Evolutionary conservation across 2,797 vertebrate species (phyloP), one percentile per base, ranked within the genome.

Genomic region (Thripadectes ignobilis): DNA sequence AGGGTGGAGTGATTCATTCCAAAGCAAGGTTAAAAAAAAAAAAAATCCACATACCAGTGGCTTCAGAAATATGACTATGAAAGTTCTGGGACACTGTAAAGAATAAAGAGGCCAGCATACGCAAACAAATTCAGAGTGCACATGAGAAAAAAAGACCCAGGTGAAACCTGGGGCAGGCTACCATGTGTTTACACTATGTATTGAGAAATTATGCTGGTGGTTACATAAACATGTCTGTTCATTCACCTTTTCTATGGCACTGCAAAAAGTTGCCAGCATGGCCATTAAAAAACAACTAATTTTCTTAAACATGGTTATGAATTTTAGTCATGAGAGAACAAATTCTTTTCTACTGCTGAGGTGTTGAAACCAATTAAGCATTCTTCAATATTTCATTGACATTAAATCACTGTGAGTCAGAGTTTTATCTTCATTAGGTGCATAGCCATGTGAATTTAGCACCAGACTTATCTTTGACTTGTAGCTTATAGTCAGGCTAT

Each of bases 321-420:
- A 93, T 46, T 95, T 89, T 79, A 91, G 58, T 86, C 51, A 49
- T 93, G 93, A 86, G 48, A 89, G 80, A 93, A 87, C 55, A 81
- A 96, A 93, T 75, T 92, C 0, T 82, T 90, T 89, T 82, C 51
- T 72, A 12, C 49, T 77, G 45, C 30, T 77, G 75, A 96, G 36
- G 26, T 72, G 67, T 73, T 93, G 93, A 91, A 93, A 55, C 46
- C 41, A 89, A 89, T 95, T 93, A 95, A 93, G 26, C 30, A 88
- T 79, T 88, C 73, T 88, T 95, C 74, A 96, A 49, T 88, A 96
- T 93, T 89, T 94, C 78, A 89, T 30, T 91, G 82, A 66, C 79
- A 75, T 92, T 85, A 94, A 94, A 93, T 95, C 72, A 73, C 61
- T 6, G 0, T 19, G 34, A 88, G 49, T 55, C 57, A 89, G 41